These are phyloP conservation scores for Speoplatyrhinus poulsoni DNA, from an alignment of 2,113 vertebrate genomes.

Conservation along the genomic window DNA sequence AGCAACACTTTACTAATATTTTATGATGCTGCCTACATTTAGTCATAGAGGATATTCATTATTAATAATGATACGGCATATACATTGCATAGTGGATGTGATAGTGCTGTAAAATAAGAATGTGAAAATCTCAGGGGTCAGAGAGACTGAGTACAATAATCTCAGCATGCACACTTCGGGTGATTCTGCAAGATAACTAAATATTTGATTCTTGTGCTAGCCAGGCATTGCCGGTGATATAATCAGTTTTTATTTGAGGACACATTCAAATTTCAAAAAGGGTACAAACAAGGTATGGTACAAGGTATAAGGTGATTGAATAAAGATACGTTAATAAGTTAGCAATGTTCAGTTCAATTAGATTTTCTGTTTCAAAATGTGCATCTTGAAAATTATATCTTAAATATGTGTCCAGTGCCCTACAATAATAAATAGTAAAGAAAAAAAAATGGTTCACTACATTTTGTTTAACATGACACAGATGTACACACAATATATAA, in stretches of 20 bases:
- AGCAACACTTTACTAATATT: background rate
- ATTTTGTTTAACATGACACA: background rate
- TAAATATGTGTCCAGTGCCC: background rate
- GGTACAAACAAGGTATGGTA: conserved; percentile 21
- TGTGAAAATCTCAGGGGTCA: conserved; percentile 6
- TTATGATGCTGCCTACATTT: background rate
- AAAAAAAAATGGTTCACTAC: background rate
- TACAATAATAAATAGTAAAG: background rate
- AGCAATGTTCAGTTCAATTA: conserved; percentile 55
- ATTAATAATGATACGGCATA: background rate
- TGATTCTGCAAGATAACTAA: conserved; percentile 53
- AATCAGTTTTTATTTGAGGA: conserved; percentile 63
- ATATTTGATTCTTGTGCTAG: conserved; percentile 63
- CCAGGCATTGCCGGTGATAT: conserved; percentile 46
- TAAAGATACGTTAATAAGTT: conserved; percentile 48
- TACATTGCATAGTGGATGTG: background rate
- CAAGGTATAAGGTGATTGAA: conserved; percentile 26
- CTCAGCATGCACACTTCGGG: background rate
- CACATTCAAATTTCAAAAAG: conserved; percentile 54
- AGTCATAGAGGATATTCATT: background rate
- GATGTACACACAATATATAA: background rate
- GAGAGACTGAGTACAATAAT: conserved; percentile 23
- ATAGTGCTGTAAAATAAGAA: background rate
- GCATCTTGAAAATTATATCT: background rate
- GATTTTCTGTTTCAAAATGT: conserved; percentile 17